phyloP scores from a whole-genome alignment of 2,797 vertebrate genomes.

The Lutjanus argentimaculatus region DNA sequence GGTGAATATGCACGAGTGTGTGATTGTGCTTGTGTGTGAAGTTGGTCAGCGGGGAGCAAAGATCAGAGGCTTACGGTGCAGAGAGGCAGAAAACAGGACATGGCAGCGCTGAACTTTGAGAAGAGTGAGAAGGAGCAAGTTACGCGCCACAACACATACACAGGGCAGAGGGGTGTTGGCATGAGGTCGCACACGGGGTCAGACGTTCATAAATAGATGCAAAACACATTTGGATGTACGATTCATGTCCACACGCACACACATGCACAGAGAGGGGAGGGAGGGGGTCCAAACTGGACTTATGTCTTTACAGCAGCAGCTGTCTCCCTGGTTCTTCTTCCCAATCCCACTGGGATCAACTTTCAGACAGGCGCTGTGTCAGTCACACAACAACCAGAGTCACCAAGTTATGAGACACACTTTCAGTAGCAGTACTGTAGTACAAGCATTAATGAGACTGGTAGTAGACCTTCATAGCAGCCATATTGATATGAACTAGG shows the following conservation, averaged over 20 bases:
- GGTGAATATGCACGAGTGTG: background rate
- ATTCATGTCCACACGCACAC: conserved; percentile 35
- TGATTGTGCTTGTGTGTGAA: conserved; percentile 16
- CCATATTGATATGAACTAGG: too few species aligned
- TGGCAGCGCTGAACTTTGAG: conserved; percentile 27
- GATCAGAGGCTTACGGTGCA: conserved; percentile 28
- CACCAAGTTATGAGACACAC: conserved; percentile 10
- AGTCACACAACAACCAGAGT: conserved; percentile 37
- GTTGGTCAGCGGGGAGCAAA: conserved; percentile 27
- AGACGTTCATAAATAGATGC: conserved; percentile 68
- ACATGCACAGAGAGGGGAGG: conserved; percentile 1
- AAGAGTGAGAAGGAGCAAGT: conserved; percentile 26
- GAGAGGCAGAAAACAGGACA: conserved; percentile 44
- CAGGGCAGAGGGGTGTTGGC: conserved; percentile 25
- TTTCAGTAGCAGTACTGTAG: background rate
- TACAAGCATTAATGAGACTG: background rate
- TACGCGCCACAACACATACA: conserved; percentile 36
- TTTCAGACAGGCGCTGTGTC: conserved; percentile 57
- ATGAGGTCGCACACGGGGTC: conserved; percentile 50
- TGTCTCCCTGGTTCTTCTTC: conserved; percentile 57
- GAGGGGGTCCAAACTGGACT: conserved; percentile 35
- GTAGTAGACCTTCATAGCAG: too few species aligned
- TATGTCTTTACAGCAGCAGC: conserved; percentile 59
- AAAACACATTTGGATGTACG: conserved; percentile 41
- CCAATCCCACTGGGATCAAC: conserved; percentile 60